Evolutionary conservation across 2,113 vertebrate genomes (phyloP).

Genomic region (Dinomys branickii): DNA sequence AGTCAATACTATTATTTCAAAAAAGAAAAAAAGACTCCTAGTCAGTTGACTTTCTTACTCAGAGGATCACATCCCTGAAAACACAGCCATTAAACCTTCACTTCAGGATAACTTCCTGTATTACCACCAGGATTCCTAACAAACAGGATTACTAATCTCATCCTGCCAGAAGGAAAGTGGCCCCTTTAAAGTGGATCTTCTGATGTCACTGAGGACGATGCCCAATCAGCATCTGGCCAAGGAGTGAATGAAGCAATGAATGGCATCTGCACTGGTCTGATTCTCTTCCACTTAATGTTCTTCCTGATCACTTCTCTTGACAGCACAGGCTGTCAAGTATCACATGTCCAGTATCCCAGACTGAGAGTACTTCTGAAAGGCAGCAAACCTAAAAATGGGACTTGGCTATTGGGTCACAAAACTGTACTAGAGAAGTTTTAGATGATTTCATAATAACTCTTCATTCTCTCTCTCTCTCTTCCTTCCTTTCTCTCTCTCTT

Average conservation of each 20-base stretch:
- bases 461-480: neutral
- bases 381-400: neutral
- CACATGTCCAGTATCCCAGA: neutral
- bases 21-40: conserved; percentile 9
- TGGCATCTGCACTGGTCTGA: neutral
- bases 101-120: neutral
- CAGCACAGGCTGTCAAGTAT: neutral
- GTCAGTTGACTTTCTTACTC: neutral
- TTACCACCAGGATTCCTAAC: neutral
- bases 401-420: neutral
- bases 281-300: neutral
- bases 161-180: neutral
- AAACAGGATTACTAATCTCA: neutral
- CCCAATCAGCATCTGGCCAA: neutral
- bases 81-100: neutral
- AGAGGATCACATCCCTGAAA: neutral
- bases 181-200: conserved; percentile 15
- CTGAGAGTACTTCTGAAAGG: conserved; percentile 12
- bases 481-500: neutral
- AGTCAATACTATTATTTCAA: conserved; percentile 11
- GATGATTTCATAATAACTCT: neutral
- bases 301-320: neutral
- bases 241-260: neutral
- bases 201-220: neutral
- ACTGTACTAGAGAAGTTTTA: neutral